A percentile compares a stretch with the other conserved stretches of the same genome.
These are phyloP conservation scores for Peromyscus californicus DNA, from an alignment of 2,113 vertebrate genomes.

Conservation along the genomic window DNA sequence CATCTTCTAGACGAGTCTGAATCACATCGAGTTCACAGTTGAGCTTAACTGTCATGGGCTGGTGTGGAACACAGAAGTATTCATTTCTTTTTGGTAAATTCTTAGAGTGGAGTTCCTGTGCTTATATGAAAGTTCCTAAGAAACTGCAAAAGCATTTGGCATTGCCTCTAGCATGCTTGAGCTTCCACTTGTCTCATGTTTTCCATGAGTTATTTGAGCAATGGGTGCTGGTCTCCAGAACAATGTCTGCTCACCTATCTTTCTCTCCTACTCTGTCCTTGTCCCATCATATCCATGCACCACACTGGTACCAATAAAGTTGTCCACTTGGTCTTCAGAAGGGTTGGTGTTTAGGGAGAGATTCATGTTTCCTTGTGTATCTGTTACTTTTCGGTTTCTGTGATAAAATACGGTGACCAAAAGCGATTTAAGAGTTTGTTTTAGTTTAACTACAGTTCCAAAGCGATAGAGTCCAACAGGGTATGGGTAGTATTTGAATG, in stretches of 20 bases:
- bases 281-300: too few species aligned
- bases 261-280: background rate
- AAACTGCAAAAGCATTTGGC: background rate
- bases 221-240: background rate
- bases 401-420: background rate
- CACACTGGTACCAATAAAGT: background rate
- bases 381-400: background rate
- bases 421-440: background rate
- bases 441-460: background rate
- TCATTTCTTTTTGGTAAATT: background rate
- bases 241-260: background rate
- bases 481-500: background rate
- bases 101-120: background rate
- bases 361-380: background rate
- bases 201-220: background rate
- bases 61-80: background rate
- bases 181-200: background rate
- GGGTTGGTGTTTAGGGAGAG: background rate
- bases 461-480: background rate
- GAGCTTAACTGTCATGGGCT: background rate
- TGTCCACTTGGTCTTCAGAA: background rate
- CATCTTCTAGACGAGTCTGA: background rate
- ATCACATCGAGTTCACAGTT: background rate
- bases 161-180: background rate
- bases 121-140: background rate